A percentile compares a stretch with the other conserved stretches of the same genome.
Evolutionary conservation across 2,888 invertebrate genomes (phyloP).

Genomic region (Eupithecia inturbata): DNA sequence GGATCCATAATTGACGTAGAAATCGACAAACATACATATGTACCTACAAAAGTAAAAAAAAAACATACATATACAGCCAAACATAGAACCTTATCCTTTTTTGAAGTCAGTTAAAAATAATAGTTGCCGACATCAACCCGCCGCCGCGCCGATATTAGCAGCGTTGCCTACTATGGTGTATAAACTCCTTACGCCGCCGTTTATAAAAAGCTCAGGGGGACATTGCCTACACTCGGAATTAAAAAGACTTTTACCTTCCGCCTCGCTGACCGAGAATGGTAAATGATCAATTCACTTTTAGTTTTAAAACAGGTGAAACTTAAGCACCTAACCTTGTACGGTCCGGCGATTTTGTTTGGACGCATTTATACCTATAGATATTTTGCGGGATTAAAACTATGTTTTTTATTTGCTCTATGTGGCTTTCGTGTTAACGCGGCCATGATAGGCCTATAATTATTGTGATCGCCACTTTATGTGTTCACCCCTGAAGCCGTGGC

Average conservation of each 20-base stretch:
- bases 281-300: slow-evolving; percentile 46
- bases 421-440: no score
- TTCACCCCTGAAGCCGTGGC: no score
- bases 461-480: no score
- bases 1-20: neutral
- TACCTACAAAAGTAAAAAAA: no score
- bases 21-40: neutral
- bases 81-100: neutral
- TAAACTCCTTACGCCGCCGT: neutral
- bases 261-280: slow-evolving; percentile 53
- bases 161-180: neutral
- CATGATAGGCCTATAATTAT: no score
- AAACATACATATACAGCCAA: no score
- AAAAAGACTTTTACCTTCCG: slow-evolving; percentile 64
- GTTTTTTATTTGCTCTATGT: no score
- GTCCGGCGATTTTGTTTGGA: slow-evolving; percentile 57
- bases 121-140: neutral
- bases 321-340: slow-evolving; percentile 66
- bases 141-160: neutral
- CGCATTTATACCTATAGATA: slow-evolving; percentile 1
- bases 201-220: slow-evolving; percentile 1
- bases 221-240: slow-evolving; percentile 9
- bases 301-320: slow-evolving; percentile 61
- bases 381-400: no score
- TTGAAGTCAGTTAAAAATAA: neutral